phyloP scores from a whole-genome alignment of 2,113 vertebrate genomes.

The Cyanoramphus novaezelandiae region DNA sequence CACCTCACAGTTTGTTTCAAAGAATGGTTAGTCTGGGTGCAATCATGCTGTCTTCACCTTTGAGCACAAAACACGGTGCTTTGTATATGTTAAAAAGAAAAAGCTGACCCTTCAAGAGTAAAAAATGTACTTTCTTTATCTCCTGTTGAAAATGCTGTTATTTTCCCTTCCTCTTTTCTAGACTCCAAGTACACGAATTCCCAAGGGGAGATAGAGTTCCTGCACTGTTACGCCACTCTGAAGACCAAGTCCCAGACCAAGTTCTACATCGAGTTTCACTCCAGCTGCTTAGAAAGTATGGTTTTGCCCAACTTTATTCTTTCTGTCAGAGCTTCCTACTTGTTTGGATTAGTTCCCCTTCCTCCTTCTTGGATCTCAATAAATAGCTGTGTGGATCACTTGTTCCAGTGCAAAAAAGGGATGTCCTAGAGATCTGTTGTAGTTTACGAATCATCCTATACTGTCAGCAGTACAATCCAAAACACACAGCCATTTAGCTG shows the following conservation, averaged over 20 bases:
- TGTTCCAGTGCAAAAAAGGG: not conserved
- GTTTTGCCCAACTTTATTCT: not conserved
- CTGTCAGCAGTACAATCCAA: not conserved
- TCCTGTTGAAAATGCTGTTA: not conserved
- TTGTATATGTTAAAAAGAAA: not conserved
- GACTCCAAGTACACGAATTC: constrained; percentile 82
- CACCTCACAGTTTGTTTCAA: constrained; percentile 95
- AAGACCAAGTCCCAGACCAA: constrained; percentile 95
- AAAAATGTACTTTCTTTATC: not conserved
- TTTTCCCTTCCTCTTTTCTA: constrained; percentile 47
- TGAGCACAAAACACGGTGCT: not conserved
- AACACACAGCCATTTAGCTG: not conserved
- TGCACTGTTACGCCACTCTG: constrained; percentile 86
- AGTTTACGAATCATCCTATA: not conserved
- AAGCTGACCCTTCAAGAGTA: not conserved
- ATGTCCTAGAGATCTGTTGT: not conserved
- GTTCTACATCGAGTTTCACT: constrained; percentile 96
- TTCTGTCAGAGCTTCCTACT: not conserved
- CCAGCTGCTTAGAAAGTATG: constrained; percentile 94
- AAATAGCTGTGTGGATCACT: not conserved
- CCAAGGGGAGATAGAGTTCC: constrained; percentile 90
- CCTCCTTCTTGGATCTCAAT: not conserved
- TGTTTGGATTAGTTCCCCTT: not conserved
- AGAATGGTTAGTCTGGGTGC: constrained; percentile 82
- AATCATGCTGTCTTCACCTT: not conserved